Conservation (phyloP, 2,888 invertebrate genomes). For the Epistrophella euchroma region DNA sequence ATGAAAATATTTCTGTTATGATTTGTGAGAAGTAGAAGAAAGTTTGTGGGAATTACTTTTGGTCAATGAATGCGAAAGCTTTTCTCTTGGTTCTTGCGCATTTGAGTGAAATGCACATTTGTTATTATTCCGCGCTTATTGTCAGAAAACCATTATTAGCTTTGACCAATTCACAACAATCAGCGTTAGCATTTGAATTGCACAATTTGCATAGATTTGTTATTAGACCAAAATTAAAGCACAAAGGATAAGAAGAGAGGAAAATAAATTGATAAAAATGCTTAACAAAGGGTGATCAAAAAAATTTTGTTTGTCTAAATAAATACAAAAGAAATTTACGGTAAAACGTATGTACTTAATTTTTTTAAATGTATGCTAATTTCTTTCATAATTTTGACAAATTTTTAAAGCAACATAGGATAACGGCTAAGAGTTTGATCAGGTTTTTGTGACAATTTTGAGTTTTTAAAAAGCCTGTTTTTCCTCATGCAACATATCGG, state of each 20-base stretch:
- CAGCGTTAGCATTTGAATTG: conserved; percentile 33
- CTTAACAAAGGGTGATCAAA: background rate
- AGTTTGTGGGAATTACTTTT: conserved; percentile 46
- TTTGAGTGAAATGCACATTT: conserved; percentile 43
- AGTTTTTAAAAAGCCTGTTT: too few species aligned
- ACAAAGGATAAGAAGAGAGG: background rate
- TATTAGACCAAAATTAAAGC: conserved; percentile 4
- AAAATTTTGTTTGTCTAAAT: too few species aligned
- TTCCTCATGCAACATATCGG: too few species aligned
- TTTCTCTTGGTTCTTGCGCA: conserved; percentile 62
- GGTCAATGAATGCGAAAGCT: conserved; percentile 68
- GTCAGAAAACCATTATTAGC: conserved; percentile 12
- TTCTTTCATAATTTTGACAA: too few species aligned
- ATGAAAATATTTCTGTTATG: conserved; percentile 39
- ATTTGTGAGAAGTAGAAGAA: conserved; percentile 10
- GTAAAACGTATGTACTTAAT: too few species aligned
- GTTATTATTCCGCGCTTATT: conserved; percentile 34
- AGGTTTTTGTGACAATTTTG: too few species aligned
- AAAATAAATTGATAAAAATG: background rate
- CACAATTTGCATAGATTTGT: background rate
- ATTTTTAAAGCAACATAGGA: too few species aligned
- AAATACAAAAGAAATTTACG: too few species aligned
- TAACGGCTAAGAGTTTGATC: too few species aligned
- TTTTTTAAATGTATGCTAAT: too few species aligned
- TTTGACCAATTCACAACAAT: conserved; percentile 29